phyloP scores from a whole-genome alignment of 35 echinoderm and acorn worm species.

The Heliocidaris erythrogramma region DNA sequence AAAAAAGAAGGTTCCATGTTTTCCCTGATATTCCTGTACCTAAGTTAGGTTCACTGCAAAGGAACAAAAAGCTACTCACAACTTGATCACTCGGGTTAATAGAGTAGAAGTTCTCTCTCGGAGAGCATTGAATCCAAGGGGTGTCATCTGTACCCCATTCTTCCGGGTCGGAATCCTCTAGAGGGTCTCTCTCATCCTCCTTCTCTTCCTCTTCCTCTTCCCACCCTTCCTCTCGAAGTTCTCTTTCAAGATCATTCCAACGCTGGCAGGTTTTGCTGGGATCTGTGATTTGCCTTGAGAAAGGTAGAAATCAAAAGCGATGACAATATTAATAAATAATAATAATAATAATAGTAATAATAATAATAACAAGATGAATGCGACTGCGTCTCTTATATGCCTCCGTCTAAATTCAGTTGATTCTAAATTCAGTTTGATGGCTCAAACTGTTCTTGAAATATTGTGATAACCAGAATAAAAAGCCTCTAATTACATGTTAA shows the following conservation, averaged over 20 bases:
- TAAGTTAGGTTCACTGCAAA: too few relatives aligned
- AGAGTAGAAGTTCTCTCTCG: conserved; percentile 86
- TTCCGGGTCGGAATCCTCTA: not conserved
- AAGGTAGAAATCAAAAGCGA: not conserved
- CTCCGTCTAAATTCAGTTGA: too few relatives aligned
- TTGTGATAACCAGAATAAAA: too few relatives aligned
- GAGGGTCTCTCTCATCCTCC: not conserved
- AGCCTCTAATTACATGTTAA: too few relatives aligned
- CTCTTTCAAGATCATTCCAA: conserved; percentile 26
- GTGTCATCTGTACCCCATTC: not conserved
- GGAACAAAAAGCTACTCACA: not conserved
- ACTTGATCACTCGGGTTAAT: conserved; percentile 58
- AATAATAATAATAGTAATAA: too few relatives aligned
- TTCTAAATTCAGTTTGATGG: too few relatives aligned
- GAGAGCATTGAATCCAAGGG: conserved; percentile 82
- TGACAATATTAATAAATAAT: too few relatives aligned
- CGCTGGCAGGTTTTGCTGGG: conserved; percentile 22
- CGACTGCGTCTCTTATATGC: too few relatives aligned
- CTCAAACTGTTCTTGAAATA: too few relatives aligned
- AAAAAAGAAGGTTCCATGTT: too few relatives aligned
- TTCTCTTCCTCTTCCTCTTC: not conserved
- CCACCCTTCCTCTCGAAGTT: not conserved
- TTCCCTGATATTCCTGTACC: too few relatives aligned
- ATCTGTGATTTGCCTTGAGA: not conserved
- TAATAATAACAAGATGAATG: too few relatives aligned